These are phyloP conservation scores for Mactra quadrangularis DNA, from an alignment of 1,140 invertebrate genomes.

Conservation along the genomic window DNA sequence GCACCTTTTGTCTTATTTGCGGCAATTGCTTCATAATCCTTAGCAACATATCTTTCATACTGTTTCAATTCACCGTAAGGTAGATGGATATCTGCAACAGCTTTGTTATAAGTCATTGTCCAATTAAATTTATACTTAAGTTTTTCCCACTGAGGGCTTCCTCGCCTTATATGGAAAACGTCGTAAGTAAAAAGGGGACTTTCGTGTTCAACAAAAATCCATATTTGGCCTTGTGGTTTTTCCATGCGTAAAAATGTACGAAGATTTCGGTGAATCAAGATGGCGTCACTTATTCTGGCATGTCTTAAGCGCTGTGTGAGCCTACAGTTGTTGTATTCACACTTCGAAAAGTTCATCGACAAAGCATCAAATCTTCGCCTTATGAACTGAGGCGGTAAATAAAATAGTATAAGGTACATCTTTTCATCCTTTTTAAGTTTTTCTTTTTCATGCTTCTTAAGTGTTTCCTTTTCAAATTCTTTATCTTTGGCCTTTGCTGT, in stretches of 20 bases:
- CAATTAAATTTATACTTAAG: constrained; percentile 5
- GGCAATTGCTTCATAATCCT: not conserved
- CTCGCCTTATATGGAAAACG: not conserved
- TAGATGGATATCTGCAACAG: not conserved
- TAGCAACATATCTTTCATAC: not conserved
- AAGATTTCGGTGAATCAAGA: not conserved
- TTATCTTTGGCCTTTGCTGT: no score
- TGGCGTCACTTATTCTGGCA: not conserved
- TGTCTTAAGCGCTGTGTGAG: not conserved
- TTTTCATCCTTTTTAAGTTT: no score
- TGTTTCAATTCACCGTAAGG: constrained; percentile 14
- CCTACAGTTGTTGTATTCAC: not conserved
- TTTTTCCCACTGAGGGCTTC: not conserved
- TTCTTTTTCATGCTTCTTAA: no score
- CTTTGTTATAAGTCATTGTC: constrained; percentile 8
- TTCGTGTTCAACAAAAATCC: constrained; percentile 21
- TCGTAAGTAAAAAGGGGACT: not conserved
- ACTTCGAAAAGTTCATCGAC: no score
- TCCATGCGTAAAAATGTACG: not conserved
- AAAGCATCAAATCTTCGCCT: no score
- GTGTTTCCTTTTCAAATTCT: no score
- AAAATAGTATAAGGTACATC: no score
- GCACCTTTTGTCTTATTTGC: constrained; percentile 2
- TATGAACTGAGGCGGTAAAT: no score
- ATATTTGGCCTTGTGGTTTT: constrained; percentile 3